phyloP scores from a whole-genome alignment of 2,113 vertebrate species.

The Dermatemys mawii region DNA sequence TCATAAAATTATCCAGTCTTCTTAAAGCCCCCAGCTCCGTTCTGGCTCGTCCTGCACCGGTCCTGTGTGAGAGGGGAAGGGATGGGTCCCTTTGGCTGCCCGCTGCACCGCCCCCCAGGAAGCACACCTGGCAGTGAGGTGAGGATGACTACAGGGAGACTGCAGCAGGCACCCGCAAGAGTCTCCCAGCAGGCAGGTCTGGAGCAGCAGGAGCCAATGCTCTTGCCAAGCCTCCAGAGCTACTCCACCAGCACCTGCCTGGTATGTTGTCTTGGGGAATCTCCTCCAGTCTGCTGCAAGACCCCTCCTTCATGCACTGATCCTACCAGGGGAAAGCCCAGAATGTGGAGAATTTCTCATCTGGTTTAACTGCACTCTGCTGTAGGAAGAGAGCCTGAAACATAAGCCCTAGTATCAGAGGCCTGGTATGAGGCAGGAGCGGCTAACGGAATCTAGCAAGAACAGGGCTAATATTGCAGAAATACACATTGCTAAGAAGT shows the following conservation, averaged over 20 bases:
- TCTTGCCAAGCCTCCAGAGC: background rate
- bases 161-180: background rate
- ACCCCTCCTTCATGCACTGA: background rate
- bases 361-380: background rate
- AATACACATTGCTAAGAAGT: too few relatives aligned
- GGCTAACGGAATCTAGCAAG: too few relatives aligned
- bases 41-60: background rate
- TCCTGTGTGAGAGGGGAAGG: background rate
- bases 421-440: too few relatives aligned
- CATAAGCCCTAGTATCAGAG: too few relatives aligned
- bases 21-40: background rate
- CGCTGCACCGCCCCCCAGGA: rapidly evolving
- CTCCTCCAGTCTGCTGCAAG: background rate
- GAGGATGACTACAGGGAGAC: background rate
- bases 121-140: too few relatives aligned
- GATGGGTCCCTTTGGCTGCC: rapidly evolving
- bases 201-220: background rate
- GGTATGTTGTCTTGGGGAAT: background rate
- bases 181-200: background rate
- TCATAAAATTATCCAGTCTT: background rate
- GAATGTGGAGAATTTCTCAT: constrained; percentile 1
- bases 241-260: background rate
- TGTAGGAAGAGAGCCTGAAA: too few relatives aligned
- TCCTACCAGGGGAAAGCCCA: background rate
- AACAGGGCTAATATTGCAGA: too few relatives aligned